Evolutionary conservation across 2,113 vertebrate genomes (phyloP), one percentile per base, ranked within the genome.

Genomic region (Lucifuga dentata): DNA sequence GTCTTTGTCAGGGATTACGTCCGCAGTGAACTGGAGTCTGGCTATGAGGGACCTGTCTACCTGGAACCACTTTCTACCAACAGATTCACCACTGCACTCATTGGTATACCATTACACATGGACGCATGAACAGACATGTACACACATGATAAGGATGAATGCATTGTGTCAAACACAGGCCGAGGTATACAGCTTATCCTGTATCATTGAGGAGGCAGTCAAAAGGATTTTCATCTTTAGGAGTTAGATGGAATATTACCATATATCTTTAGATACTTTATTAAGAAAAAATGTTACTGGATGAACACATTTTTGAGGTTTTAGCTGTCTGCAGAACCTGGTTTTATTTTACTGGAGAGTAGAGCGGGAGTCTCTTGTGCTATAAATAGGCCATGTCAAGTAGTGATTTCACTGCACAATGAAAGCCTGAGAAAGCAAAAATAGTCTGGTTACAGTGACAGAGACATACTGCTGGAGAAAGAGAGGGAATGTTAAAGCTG

Each of bases 51-150:
- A 65, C 95, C 98, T 11, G 94, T 99, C 86, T 97, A 99, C 75
- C 90, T 97, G 90, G 97, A 99, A 76, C 96, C 97, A 53, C 94
- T 99, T 6, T 98, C 97, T 11, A 95, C 97, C 95, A 98, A 99
- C 89, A 93, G 97, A 69, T 99, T 99, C 89, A 97, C 96, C 84
- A 97, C 96, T 49, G 98, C 98, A 50, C 93, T 99, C 79, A 93
- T 99, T 74, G 96, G 98, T 99, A 93, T 91, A 90, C 36, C 45
- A 24, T 75, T 36, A 61, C 52, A 60, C n/a, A 51, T 16, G 2
- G 43, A 32, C 26, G 7, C 48, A 57, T 10, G 3, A 39, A 23
- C 2, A 23, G 19, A 39, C 12, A 20, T 5, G 3, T 23, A 9
- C 26, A 19, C 1, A 52, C 15, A 8, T 35, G 17, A 39, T 0